Evolutionary conservation across 2,113 vertebrate genomes (phyloP).

Genomic region (Trinectes maculatus): DNA sequence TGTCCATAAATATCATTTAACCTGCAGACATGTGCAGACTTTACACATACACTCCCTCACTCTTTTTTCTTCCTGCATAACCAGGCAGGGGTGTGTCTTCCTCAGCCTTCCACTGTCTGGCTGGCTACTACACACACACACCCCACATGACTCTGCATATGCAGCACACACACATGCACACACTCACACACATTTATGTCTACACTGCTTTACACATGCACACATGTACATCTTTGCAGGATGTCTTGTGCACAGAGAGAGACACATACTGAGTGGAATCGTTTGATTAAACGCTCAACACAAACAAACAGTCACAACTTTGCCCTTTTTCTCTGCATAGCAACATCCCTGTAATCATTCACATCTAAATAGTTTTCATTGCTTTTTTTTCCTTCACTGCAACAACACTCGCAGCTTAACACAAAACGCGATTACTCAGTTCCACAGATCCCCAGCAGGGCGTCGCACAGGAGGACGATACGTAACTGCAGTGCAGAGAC

Average conservation of each 20-base stretch:
- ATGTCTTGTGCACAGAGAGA: not conserved
- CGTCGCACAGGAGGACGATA: conserved; percentile 38
- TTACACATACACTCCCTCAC: conserved; percentile 13
- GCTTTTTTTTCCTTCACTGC: not conserved
- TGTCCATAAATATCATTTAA: conserved; percentile 10
- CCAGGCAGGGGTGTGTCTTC: conserved; percentile 58
- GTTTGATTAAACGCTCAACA: not conserved
- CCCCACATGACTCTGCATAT: conserved; percentile 45
- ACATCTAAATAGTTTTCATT: not conserved
- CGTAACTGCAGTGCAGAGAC: conserved; percentile 23
- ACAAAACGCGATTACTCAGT: conserved; percentile 39
- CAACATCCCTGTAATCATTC: not conserved
- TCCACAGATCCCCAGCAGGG: conserved; percentile 17
- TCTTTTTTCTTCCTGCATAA: conserved; percentile 27
- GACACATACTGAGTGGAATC: not conserved
- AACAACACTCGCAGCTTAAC: conserved; percentile 25
- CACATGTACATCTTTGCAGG: not conserved
- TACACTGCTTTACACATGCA: conserved; percentile 7
- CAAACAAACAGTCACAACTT: too few species aligned
- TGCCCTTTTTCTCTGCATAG: not conserved
- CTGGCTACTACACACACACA: conserved; percentile 26
- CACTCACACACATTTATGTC: conserved; percentile 7
- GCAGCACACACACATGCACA: conserved; percentile 17
- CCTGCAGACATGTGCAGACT: conserved; percentile 35
- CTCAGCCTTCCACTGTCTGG: conserved; percentile 47